Evolutionary conservation across 2,888 invertebrate genomes (phyloP).

Genomic region (Polydesmus complanatus): DNA sequence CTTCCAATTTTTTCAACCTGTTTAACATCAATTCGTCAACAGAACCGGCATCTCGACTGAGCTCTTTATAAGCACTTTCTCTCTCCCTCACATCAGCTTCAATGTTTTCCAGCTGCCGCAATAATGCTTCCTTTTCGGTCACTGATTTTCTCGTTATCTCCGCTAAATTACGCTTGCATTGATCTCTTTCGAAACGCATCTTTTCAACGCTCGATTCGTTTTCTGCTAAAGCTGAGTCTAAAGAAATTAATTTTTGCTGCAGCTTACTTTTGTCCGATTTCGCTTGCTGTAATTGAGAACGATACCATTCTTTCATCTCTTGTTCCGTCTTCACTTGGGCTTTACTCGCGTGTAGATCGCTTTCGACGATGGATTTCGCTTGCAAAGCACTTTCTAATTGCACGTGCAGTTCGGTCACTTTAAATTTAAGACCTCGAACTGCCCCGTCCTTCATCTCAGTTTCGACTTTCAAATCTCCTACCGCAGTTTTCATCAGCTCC

Average conservation of each 20-base stretch:
- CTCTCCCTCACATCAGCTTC: conserved; percentile 38
- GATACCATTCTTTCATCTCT: conserved; percentile 36
- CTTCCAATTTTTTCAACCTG: conserved; percentile 29
- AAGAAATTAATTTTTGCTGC: conserved; percentile 31
- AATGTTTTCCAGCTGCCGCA: conserved; percentile 35
- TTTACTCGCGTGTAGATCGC: conserved; percentile 29
- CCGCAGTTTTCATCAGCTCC: conserved; percentile 28
- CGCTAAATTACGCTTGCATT: conserved; percentile 28
- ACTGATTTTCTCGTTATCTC: conserved; percentile 34
- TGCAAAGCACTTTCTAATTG: conserved; percentile 34
- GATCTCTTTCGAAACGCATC: conserved; percentile 30
- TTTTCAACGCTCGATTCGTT: conserved; percentile 31
- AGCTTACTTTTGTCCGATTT: conserved; percentile 31
- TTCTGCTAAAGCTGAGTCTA: conserved; percentile 27
- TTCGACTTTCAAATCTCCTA: conserved; percentile 31
- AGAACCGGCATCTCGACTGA: conserved; percentile 29
- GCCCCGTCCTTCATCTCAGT: conserved; percentile 32
- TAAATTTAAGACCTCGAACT: conserved; percentile 33
- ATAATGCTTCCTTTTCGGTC: conserved; percentile 34
- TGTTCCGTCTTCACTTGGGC: conserved; percentile 31
- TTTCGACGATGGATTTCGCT: conserved; percentile 31
- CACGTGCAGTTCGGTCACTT: conserved; percentile 36
- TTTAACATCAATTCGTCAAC: conserved; percentile 29
- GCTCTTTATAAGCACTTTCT: conserved; percentile 34
- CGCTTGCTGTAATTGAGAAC: conserved; percentile 33